A percentile compares a stretch with the other conserved stretches of the same genome.
phyloP scores from a whole-genome alignment of 1,140 invertebrate genomes.

The Saxidomus purpurata region DNA sequence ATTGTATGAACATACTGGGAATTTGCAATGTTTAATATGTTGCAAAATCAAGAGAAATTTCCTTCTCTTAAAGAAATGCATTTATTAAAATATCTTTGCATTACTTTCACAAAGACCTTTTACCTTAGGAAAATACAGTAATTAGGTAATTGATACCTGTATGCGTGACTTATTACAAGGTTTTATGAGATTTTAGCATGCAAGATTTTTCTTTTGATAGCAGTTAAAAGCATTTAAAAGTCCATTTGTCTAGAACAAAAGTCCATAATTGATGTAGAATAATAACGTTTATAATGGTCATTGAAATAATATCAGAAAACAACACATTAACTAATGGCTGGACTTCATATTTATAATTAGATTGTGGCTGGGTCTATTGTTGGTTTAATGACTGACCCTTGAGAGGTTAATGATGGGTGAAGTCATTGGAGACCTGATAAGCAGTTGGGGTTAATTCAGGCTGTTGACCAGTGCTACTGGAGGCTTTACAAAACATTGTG shows the following conservation, averaged over 20 bases:
- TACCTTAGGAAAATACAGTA: neutral
- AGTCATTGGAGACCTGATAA: neutral
- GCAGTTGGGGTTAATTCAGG: neutral
- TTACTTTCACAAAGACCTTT: too few relatives aligned
- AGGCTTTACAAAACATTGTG: too few relatives aligned
- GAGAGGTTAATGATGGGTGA: neutral
- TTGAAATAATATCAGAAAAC: conserved; percentile 16
- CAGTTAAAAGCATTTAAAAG: neutral
- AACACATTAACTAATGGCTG: neutral
- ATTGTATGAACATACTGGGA: too few relatives aligned
- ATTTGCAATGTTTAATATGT: too few relatives aligned
- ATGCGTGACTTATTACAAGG: neutral
- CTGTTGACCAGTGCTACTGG: neutral
- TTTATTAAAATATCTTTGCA: too few relatives aligned
- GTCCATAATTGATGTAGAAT: neutral
- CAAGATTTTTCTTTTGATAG: conserved; percentile 12
- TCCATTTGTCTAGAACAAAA: neutral
- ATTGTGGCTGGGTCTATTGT: neutral
- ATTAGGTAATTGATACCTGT: neutral
- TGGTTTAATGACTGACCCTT: neutral
- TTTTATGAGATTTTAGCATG: conserved; percentile 15
- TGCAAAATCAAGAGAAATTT: too few relatives aligned
- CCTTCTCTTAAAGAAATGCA: too few relatives aligned
- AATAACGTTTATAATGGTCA: neutral
- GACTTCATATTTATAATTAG: neutral